These are phyloP conservation scores for Panopea generosa DNA, from an alignment of 2,888 invertebrate genomes.

Conservation along the genomic window DNA sequence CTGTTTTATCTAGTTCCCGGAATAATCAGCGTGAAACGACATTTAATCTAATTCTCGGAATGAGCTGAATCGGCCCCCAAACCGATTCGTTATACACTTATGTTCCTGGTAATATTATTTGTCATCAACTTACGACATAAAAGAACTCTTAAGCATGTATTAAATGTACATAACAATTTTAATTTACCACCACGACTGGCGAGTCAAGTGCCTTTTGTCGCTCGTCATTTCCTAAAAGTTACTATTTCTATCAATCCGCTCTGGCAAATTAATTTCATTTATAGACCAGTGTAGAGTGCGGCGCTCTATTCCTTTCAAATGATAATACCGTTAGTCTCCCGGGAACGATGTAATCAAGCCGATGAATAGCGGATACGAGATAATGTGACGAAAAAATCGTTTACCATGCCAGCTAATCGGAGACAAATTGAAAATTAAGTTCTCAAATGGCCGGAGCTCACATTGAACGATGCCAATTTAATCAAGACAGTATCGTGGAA, in stretches of 20 bases:
- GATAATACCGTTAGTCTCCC: constrained; percentile 61
- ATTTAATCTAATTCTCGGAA: constrained; percentile 21
- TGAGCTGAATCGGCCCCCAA: not conserved
- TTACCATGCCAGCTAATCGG: constrained; percentile 79
- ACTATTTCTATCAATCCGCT: constrained; percentile 60
- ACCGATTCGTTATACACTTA: constrained; percentile 40
- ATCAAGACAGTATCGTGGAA: constrained; percentile 71
- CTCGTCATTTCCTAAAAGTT: constrained; percentile 59
- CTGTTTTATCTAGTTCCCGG: no score
- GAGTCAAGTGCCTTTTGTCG: constrained; percentile 50
- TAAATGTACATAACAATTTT: constrained; percentile 63
- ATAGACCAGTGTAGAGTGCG: constrained; percentile 40
- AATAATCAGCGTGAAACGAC: no score
- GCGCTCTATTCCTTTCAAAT: constrained; percentile 60
- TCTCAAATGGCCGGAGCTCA: constrained; percentile 82
- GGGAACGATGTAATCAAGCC: constrained; percentile 60
- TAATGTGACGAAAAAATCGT: constrained; percentile 74
- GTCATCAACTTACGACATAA: constrained; percentile 33
- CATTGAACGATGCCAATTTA: constrained; percentile 80
- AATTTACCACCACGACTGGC: constrained; percentile 53
- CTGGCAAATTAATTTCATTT: constrained; percentile 62
- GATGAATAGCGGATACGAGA: constrained; percentile 60
- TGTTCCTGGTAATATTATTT: constrained; percentile 38
- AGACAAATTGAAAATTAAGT: constrained; percentile 84
- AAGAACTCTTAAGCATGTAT: constrained; percentile 55